Evolutionary conservation across 1,140 invertebrate species (phyloP).

Genomic region (Pseudomyrmex cubaensis): DNA sequence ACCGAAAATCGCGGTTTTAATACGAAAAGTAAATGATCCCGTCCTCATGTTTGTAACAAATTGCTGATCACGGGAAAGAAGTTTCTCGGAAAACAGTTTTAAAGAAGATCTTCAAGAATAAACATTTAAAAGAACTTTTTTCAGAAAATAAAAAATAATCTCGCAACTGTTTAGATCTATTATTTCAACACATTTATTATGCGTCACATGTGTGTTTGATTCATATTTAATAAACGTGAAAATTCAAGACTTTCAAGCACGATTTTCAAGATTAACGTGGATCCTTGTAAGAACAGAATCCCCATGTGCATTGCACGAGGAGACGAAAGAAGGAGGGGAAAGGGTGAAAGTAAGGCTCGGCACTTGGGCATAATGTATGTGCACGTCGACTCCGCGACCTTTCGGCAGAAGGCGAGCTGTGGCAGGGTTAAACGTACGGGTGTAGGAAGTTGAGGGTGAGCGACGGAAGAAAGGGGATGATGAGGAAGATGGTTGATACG

Average conservation of each 20-base stretch:
- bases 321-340: not conserved
- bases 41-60: not conserved
- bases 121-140: not conserved
- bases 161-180: no score
- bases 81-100: not conserved
- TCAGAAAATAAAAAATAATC: no score
- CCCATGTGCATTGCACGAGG: constrained; percentile 29
- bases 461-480: not conserved
- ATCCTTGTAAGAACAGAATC: constrained; percentile 29
- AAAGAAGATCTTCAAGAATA: not conserved
- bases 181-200: no score
- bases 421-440: constrained; percentile 36
- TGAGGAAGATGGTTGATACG: constrained; percentile 45
- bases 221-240: constrained; percentile 17
- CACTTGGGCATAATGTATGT: constrained; percentile 57
- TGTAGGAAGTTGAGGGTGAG: not conserved
- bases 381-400: constrained; percentile 50
- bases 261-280: constrained; percentile 54
- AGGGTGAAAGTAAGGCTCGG: not conserved
- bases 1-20: not conserved
- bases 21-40: not conserved
- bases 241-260: constrained; percentile 3
- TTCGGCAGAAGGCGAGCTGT: constrained; percentile 45
- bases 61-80: not conserved
- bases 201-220: no score